phyloP scores from a whole-genome alignment of 2,888 invertebrate genomes.

The Cordylochernes scorpioides region DNA sequence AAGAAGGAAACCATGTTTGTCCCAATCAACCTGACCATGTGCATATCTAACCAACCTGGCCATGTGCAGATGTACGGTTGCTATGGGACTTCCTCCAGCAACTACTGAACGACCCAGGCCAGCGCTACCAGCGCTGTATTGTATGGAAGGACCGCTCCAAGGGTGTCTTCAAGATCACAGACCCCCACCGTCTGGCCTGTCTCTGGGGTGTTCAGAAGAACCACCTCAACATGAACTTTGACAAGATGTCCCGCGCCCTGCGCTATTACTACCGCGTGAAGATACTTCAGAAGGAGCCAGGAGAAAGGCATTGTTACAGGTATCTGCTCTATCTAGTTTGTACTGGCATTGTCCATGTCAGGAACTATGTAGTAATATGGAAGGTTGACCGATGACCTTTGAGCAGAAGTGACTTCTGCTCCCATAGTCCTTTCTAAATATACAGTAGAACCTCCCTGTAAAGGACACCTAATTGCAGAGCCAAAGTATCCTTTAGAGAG shows the following conservation, averaged over 20 bases:
- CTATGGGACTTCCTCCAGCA: slow-evolving; percentile 90
- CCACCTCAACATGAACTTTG: slow-evolving; percentile 87
- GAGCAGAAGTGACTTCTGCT: too few relatives aligned
- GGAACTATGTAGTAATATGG: too few relatives aligned
- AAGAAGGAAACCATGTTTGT: too few relatives aligned
- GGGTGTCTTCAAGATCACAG: slow-evolving; percentile 80
- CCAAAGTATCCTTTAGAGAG: too few relatives aligned
- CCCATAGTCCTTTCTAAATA: too few relatives aligned
- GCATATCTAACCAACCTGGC: too few relatives aligned
- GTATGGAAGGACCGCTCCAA: slow-evolving; percentile 82
- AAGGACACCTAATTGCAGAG: too few relatives aligned
- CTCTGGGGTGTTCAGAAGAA: slow-evolving; percentile 96
- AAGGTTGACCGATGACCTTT: too few relatives aligned
- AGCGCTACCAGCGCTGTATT: slow-evolving; percentile 66
- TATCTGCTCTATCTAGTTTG: too few relatives aligned
- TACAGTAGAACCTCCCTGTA: too few relatives aligned
- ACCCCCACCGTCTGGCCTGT: slow-evolving; percentile 72
- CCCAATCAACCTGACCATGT: too few relatives aligned
- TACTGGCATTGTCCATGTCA: too few relatives aligned
- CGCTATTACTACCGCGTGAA: slow-evolving; percentile 87
- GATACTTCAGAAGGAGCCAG: slow-evolving; percentile 77
- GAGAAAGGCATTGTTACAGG: slow-evolving; percentile 90
- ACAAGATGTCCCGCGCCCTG: slow-evolving; percentile 82
- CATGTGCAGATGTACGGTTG: slow-evolving; percentile 62
- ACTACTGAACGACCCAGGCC: slow-evolving; percentile 63